These are phyloP conservation scores for Asbolus verrucosus DNA, from an alignment of 1,140 invertebrate species.

Conservation along the genomic window DNA sequence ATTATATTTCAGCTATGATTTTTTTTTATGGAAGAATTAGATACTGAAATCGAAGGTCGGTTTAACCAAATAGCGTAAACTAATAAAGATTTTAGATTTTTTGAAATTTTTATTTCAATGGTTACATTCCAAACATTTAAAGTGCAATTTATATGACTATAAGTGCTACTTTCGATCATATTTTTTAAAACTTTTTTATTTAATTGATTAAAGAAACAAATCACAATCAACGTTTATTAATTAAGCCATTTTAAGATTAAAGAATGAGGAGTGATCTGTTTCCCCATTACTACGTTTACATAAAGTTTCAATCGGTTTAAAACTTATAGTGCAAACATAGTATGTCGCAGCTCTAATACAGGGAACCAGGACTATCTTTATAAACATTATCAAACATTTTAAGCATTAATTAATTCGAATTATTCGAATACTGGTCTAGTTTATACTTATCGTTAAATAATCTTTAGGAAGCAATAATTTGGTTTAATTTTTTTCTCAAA, in stretches of 20 bases:
- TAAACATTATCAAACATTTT: constrained; percentile 38
- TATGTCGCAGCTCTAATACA: too few species aligned
- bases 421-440: too few species aligned
- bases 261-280: too few species aligned
- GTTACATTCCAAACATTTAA: constrained; percentile 34
- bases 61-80: too few species aligned
- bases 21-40: too few species aligned
- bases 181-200: constrained; percentile 8
- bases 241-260: constrained; percentile 7
- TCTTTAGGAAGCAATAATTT: constrained; percentile 27
- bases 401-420: too few species aligned
- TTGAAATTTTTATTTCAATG: constrained; percentile 7
- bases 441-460: background rate
- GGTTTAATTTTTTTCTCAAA: constrained; percentile 12
- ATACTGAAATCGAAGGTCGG: too few species aligned
- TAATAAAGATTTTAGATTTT: background rate
- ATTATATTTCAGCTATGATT: too few species aligned
- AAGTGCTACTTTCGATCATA: constrained; percentile 10
- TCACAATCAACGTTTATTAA: constrained; percentile 24
- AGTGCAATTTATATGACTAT: constrained; percentile 31
- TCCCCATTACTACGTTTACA: too few species aligned
- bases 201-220: constrained; percentile 8
- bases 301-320: too few species aligned
- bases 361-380: too few species aligned
- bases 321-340: too few species aligned